Evolutionary conservation across 2,888 invertebrate species (phyloP), one percentile per base, ranked within the genome.

Genomic region (Tortrix viridana): DNA sequence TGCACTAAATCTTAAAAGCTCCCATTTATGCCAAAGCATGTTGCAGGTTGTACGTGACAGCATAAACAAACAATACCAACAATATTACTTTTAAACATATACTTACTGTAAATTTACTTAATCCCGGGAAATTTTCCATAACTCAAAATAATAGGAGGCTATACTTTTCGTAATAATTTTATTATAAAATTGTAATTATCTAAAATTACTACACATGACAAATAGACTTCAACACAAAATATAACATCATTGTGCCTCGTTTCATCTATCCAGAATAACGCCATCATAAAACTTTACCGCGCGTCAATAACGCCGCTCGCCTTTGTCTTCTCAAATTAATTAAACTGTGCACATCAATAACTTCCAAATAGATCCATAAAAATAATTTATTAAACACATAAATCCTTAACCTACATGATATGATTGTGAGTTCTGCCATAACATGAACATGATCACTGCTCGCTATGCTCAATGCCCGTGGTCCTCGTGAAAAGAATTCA

Each of bases 361-460:
- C 53, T 67, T 69, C 59, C 49, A 69, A 71, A 72, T 71, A 65
- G 71, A 75, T 71, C 74, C 68, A 59, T 73, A 71, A 70, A 72
- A 71, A 70, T 74, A 71, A 61, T 65, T 66, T 66, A 71, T 62
- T 68, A 69, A 68, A 71, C 59, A 61, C 68, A 55, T 67, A 69
- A 56, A 68, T 66, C 54, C 84, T 86, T 88, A 88, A 55, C 62
- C 77, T 83, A 83, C 74, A 85, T 90, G 90, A 90, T 90, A 90
- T 90, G 90, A 74, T 82, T 76, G 76, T 80, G 83, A 84, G 75
- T 73, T 73, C 74, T 57, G 52, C 56, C 60, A 60, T 55, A 56
- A 55, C 53, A 58, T 63, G 63, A 53, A 63, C 53, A 48, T 63
- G 63, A 63, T 52, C 58, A 63, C 52, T 46, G 56, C 62, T 53